phyloP scores from a whole-genome alignment of 2,797 vertebrate genomes.

The Holocentrus rufus region DNA sequence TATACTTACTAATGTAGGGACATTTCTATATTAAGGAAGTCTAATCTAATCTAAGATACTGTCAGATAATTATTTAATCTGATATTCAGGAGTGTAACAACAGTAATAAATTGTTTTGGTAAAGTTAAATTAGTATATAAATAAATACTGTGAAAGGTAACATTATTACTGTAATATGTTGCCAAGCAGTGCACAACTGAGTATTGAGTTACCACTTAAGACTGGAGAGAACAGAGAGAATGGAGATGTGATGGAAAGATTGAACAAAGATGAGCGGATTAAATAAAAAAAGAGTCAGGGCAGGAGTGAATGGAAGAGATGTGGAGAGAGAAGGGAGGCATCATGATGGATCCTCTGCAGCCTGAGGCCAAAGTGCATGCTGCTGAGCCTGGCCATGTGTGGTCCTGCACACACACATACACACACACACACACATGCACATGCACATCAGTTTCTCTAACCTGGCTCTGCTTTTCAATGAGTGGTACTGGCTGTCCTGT shows the following conservation, averaged over 20 bases:
- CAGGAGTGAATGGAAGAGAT: background rate
- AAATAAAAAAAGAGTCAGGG: background rate
- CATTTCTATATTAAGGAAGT: too few relatives aligned
- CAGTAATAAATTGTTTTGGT: too few relatives aligned
- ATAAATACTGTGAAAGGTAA: too few relatives aligned
- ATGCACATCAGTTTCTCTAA: slow-evolving; percentile 14
- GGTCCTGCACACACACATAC: background rate
- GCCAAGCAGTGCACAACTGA: too few relatives aligned
- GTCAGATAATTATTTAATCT: too few relatives aligned
- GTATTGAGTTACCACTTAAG: too few relatives aligned
- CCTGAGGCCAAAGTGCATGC: background rate
- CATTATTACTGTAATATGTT: too few relatives aligned
- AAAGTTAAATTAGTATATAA: too few relatives aligned
- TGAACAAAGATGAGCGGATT: background rate
- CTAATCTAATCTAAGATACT: too few relatives aligned
- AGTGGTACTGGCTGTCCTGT: slow-evolving; percentile 50
- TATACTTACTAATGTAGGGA: too few relatives aligned
- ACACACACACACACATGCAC: slow-evolving; percentile 11
- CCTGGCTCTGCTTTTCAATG: slow-evolving; percentile 16
- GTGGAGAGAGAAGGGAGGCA: background rate
- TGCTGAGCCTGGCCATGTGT: background rate
- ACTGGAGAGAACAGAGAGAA: background rate
- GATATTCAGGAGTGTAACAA: too few relatives aligned
- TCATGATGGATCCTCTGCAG: background rate
- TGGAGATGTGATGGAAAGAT: background rate